phyloP scores from a whole-genome alignment of 1,140 invertebrate genomes.

The Cylas formicarius region DNA sequence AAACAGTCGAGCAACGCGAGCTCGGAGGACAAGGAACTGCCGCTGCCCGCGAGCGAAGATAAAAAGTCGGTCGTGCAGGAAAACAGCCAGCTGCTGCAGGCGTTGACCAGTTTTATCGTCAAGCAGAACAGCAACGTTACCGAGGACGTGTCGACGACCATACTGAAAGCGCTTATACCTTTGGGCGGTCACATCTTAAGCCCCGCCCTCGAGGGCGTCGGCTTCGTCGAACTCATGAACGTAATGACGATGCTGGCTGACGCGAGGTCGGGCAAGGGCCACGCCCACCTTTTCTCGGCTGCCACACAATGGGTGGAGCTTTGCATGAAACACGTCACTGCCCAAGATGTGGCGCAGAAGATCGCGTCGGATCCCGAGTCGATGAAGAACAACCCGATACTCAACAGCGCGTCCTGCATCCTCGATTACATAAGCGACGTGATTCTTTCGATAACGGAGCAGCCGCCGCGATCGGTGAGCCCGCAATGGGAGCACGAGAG shows the following conservation, averaged over 20 bases:
- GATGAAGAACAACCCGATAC: conserved; percentile 44
- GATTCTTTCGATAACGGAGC: conserved; percentile 39
- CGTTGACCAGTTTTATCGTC: conserved; percentile 66
- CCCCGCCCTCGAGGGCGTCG: conserved; percentile 57
- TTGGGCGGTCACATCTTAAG: conserved; percentile 63
- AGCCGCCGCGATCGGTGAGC: conserved; percentile 50
- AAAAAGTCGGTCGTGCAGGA: conserved; percentile 51
- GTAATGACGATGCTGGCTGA: conserved; percentile 79
- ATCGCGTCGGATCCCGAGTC: conserved; percentile 37
- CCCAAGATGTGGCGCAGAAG: conserved; percentile 51
- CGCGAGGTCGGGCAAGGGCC: conserved; percentile 67
- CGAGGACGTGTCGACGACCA: conserved; percentile 62
- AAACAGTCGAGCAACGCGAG: conserved; percentile 10
- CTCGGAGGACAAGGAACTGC: conserved; percentile 26
- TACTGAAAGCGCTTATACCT: conserved; percentile 69
- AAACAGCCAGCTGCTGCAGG: conserved; percentile 65
- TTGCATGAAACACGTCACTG: conserved; percentile 53
- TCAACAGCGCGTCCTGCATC: conserved; percentile 73
- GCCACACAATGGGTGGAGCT: conserved; percentile 69
- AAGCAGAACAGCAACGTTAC: conserved; percentile 60
- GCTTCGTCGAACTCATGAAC: conserved; percentile 75
- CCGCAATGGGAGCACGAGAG: conserved; percentile 74
- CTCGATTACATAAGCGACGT: conserved; percentile 49
- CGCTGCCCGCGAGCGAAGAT: conserved; percentile 39
- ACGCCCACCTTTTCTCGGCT: conserved; percentile 71